Conservation (phyloP, 2,888 invertebrate species). For the Baronia brevicornis region DNA sequence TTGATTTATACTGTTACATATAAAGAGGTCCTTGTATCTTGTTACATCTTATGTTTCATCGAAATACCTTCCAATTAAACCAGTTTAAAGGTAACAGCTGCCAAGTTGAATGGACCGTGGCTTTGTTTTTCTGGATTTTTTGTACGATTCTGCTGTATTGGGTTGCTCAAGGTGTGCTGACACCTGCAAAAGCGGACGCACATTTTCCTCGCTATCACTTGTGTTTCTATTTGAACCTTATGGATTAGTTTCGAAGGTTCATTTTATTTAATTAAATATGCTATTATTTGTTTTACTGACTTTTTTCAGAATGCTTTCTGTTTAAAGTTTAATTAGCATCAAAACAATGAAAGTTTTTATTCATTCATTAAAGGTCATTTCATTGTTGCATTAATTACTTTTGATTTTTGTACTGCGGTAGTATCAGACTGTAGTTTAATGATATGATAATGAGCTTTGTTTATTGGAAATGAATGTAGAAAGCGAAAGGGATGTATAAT, state of each 20-base stretch:
- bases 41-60: slow-evolving; percentile 1
- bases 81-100: slow-evolving; percentile 13
- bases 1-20: slow-evolving; percentile 1
- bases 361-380: too few species aligned
- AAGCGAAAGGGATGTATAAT: too few species aligned
- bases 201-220: slow-evolving; percentile 3
- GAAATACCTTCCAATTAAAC: slow-evolving; percentile 8
- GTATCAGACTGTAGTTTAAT: too few species aligned
- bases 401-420: too few species aligned
- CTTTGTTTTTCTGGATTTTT: slow-evolving; percentile 10
- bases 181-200: slow-evolving; percentile 13
- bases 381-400: too few species aligned
- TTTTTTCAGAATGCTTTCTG: too few species aligned
- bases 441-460: too few species aligned
- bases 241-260: neutral
- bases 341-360: too few species aligned
- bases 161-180: slow-evolving; percentile 13
- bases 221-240: neutral
- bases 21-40: neutral
- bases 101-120: slow-evolving; percentile 6
- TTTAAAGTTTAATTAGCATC: too few species aligned
- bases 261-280: neutral
- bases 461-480: too few species aligned
- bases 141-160: slow-evolving; percentile 5
- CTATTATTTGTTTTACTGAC: neutral